Evolutionary conservation across 2,797 vertebrate species (phyloP), one percentile per base, ranked within the genome.

Genomic region (Lacerta agilis): DNA sequence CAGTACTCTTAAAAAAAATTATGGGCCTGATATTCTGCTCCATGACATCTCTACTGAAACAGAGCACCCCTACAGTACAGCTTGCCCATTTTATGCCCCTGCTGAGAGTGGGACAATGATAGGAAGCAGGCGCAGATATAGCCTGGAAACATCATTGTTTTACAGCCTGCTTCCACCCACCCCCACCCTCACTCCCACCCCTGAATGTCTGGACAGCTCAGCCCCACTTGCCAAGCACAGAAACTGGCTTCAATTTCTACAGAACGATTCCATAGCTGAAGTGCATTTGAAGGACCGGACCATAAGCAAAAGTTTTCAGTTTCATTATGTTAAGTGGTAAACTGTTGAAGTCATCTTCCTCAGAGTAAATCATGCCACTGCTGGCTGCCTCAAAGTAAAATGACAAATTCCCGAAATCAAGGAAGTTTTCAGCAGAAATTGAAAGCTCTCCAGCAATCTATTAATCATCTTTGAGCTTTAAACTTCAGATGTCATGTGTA

Each of bases 201-300:
- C 87, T 20, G 36, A 11, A 73, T 49, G 69, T 71, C 49, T 27
- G 38, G 49, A 25, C 82, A 66, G 41, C 23, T 72, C 69, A 80
- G 73, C n/a, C 17, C 55, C 43, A 66, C 77, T 89, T 85, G 87
- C 41, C 77, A 89, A 85, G 33, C 23, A 80, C 23, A 75, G 77
- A 25, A 81, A 43, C 82, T 64, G 49, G 66, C 64, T 79, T 84
- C 75, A 73, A 43, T 10, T 29, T 18, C 36, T 23, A 79, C 55
- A 45, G 73, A 20, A 84, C 82, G 79, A 64, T 84, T 88, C 38
- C 69, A 76, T 41, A 76, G 83, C 88, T 86, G 69, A 89, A 73
- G 55, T 61, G 71, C 78, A 86, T 64, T 64, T 79, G 20, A 79
- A 88, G 49, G 78, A 72, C 29, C 58, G 23, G 64, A 61, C 27